These are phyloP conservation scores for Sphaeramia orbicularis DNA, from an alignment of 2,797 vertebrate species.

Conservation along the genomic window DNA sequence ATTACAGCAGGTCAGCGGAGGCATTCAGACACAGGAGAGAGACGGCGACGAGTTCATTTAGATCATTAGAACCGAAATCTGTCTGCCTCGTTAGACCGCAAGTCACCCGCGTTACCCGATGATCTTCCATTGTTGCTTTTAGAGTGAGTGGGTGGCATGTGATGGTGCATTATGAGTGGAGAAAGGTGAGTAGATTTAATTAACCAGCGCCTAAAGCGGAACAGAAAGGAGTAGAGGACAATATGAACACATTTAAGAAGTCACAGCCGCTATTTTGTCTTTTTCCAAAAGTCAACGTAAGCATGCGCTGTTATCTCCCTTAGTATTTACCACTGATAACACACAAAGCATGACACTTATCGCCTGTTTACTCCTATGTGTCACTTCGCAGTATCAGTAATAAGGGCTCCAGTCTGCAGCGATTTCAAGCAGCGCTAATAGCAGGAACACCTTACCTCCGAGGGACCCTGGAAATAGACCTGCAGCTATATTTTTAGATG, in stretches of 20 bases:
- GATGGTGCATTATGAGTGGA: slow-evolving; percentile 55
- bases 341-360: neutral
- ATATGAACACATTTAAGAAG: slow-evolving; percentile 7
- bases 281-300: slow-evolving; percentile 8
- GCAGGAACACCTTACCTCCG: slow-evolving; percentile 65
- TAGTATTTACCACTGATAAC: slow-evolving; percentile 10
- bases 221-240: slow-evolving; percentile 13
- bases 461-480: slow-evolving; percentile 77
- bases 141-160: slow-evolving; percentile 54
- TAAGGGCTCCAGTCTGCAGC: slow-evolving; percentile 34
- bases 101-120: slow-evolving; percentile 67
- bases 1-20: slow-evolving; percentile 78
- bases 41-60: slow-evolving; percentile 76
- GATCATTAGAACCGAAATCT: slow-evolving; percentile 77
- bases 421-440: slow-evolving; percentile 47
- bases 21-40: slow-evolving; percentile 60
- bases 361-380: slow-evolving; percentile 28
- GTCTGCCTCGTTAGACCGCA: slow-evolving; percentile 69
- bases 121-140: slow-evolving; percentile 70
- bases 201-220: slow-evolving; percentile 41
- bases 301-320: slow-evolving; percentile 4
- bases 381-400: slow-evolving; percentile 27
- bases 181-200: slow-evolving; percentile 69
- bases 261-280: slow-evolving; percentile 3
- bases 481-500: slow-evolving; percentile 82